Base-by-base conservation (phyloP, 2,888 invertebrate species). In the Catocala sponsa region DNA sequence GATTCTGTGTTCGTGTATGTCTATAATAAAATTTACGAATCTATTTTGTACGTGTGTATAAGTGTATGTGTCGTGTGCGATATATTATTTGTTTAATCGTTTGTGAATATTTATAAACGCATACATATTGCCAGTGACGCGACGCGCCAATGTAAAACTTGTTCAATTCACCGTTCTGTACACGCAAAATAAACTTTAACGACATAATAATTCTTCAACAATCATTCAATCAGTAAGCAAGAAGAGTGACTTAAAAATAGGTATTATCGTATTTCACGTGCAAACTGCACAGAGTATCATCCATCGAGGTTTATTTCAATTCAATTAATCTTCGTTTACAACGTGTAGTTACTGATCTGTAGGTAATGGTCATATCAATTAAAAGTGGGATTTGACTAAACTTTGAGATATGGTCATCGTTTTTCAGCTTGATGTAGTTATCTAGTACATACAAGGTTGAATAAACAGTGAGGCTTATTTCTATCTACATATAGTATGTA, bases 151-250 rank as follows among this genome's bases (percentile, higher is more conserved):
- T 38, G 9, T 46, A 15, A 46, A 11, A 33, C 49, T 33, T 49
- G 11, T 49, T 33, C 33, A 48, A 32, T 48, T 33, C 49, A 47
- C 32, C 15, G 43, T 33, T 50, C 50, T 43, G 43, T 13, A 61
- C 15, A 55, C 46, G 38, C 38, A 10, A 47, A 62, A 53, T 48
- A 47, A 41, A 49, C 32, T 46, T 47, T 35, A 55, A 47, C 11
- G 35, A 53, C 11, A 46, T 52, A 35, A 47, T 13, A 41, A 56
- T 62, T 52, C 53, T 63, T 63, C 47, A 15, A 43, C 65, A 67
- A 65, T 73, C 65, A 62, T 57, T 66, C 62, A 76, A 70, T 67
- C 70, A 66, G 59, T 38, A 59, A 73, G 54, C 60, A 73, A 63
- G 44, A 43, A 38, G 48, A 33, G 59, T 70, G 69, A 65, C 13